These are phyloP conservation scores for Frankliniella fusca DNA, from an alignment of 2,888 invertebrate genomes.

Conservation along the genomic window DNA sequence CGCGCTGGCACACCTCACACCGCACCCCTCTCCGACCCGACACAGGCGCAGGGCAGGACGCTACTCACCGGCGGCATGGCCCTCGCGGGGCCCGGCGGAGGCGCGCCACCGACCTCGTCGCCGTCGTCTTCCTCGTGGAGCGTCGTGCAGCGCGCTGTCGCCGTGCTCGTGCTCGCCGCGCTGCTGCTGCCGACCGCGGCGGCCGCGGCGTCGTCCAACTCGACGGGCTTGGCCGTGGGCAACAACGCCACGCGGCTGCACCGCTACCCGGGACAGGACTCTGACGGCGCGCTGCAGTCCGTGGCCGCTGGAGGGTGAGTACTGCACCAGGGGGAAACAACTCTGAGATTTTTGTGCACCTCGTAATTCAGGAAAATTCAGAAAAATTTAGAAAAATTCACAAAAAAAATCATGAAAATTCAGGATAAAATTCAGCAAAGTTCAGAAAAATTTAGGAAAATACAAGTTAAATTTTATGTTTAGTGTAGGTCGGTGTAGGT, in stretches of 20 bases:
- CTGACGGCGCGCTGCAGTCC: conserved; percentile 17
- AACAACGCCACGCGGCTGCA: neutral
- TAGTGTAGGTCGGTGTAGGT: no score
- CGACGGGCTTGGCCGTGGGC: neutral
- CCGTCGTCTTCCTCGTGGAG: no score
- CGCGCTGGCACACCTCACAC: no score
- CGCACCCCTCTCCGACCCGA: no score
- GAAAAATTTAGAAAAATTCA: no score
- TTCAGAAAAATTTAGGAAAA: no score
- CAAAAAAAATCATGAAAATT: no score
- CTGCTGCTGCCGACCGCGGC: neutral
- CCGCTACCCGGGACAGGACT: conserved; percentile 4
- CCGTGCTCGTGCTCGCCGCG: neutral
- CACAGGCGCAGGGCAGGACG: neutral
- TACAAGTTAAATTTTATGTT: no score
- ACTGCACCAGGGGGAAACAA: neutral
- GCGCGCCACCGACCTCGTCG: neutral
- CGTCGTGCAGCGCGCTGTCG: no score
- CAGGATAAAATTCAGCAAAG: no score
- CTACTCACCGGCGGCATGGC: neutral
- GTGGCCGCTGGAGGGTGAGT: conserved; percentile 16
- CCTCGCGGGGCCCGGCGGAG: neutral
- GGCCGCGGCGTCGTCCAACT: neutral
- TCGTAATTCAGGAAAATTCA: no score
- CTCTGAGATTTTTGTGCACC: no score